Conservation (phyloP, 2,797 vertebrate species). For the Serranus cabrilla region DNA sequence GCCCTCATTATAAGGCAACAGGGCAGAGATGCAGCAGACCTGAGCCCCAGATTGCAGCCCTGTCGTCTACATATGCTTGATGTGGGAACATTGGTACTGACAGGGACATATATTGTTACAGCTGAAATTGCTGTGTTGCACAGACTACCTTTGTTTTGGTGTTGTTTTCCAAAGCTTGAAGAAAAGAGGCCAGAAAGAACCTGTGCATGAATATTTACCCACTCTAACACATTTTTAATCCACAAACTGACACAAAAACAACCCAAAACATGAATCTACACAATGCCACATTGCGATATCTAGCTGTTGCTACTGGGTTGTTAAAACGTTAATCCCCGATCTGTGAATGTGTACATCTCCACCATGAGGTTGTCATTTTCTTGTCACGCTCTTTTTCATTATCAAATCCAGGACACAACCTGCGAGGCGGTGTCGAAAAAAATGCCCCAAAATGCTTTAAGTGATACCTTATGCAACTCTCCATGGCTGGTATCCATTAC, state of each 20-base stretch:
- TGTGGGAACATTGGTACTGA: slow-evolving; percentile 79
- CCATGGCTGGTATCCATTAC: background rate
- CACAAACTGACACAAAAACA: background rate
- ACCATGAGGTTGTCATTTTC: background rate
- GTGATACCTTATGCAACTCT: background rate
- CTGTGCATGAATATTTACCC: background rate
- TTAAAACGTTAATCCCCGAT: background rate
- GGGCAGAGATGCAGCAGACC: slow-evolving; percentile 82
- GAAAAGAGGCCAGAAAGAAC: slow-evolving; percentile 8
- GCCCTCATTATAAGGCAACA: slow-evolving; percentile 75
- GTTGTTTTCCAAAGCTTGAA: slow-evolving; percentile 31
- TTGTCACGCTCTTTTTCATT: background rate
- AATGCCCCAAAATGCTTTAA: background rate
- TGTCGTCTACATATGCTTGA: slow-evolving; percentile 74
- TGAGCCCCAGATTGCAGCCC: slow-evolving; percentile 70
- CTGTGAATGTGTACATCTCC: background rate
- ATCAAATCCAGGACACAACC: background rate
- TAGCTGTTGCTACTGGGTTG: background rate
- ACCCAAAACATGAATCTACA: background rate
- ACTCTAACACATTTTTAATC: background rate
- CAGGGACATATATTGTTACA: slow-evolving; percentile 73
- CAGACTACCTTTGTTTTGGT: slow-evolving; percentile 66
- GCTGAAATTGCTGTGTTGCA: slow-evolving; percentile 52
- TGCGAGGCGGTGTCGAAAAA: background rate
- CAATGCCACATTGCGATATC: background rate